Evolutionary conservation across 2,888 invertebrate species (phyloP), one percentile per base, ranked within the genome.

Genomic region (Pterostichus madidus): DNA sequence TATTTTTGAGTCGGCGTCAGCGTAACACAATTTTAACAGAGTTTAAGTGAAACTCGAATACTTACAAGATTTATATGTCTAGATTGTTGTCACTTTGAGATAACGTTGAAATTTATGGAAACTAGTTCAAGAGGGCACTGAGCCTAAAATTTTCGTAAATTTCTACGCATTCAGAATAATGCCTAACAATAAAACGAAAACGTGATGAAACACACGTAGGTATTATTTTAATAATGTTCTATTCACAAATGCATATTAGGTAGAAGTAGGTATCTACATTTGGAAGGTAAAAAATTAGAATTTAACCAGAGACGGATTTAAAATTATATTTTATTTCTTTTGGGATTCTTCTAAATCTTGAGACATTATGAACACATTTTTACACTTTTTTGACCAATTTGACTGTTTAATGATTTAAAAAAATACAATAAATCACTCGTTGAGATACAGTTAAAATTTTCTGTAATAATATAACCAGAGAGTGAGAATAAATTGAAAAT

Each of bases 51-150:
- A 49, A 49, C 49, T 49, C 49, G 11, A 11, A 13, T 49, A 49
- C 49, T 49, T 49, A n/a, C 49, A 49, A 49, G 49, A 49, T 49
- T 49, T 49, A 49, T 49, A 49, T 10, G n/a, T 49, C 11, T 13
- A 49, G 49, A 49, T 49, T 2, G 49, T 49, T 13, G 13, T 49
- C 39, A 39, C 10, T 49, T 49, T 1, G 11, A 49, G 49, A 49
- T 49, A 49, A 49, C 11, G 49, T 49, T 49, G 10, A 49, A 49
- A 49, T 49, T 49, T 49, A n/a, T n/a, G 49, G 0, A 49, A 49
- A 49, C 49, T 49, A 49, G 49, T 49, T 49, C 49, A 49, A 49
- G 49, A 49, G 49, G 49, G 49, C 49, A 49, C 49, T 49, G 49
- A 49, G 49, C 49, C 13, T 49, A 13, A 49, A 49, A 11, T n/a